Percentiles rank a stretch among this genome's conserved stretches.
Evolutionary conservation across 2,113 vertebrate species (phyloP).

Genomic region (Meles meles): DNA sequence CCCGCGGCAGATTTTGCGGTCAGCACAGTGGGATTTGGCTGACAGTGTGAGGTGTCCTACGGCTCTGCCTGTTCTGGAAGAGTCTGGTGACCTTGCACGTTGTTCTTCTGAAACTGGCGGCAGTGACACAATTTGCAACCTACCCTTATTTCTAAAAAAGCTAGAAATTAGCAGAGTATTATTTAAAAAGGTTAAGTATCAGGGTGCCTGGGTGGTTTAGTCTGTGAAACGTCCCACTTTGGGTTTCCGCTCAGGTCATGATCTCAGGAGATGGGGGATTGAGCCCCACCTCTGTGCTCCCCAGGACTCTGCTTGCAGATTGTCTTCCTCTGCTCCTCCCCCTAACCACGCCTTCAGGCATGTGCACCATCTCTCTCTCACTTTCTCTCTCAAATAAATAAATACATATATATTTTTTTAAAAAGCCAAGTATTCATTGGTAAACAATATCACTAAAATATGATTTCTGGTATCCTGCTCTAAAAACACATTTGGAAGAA

Average conservation of each 20-base stretch:
- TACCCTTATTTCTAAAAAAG: not conserved
- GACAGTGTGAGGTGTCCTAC: too few species aligned
- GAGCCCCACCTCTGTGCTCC: not conserved
- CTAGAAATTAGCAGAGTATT: not conserved
- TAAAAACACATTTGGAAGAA: not conserved
- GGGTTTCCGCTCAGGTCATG: not conserved
- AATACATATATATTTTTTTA: not conserved
- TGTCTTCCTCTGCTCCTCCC: not conserved
- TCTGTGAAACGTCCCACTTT: not conserved
- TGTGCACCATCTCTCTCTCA: not conserved
- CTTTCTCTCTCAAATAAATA: not conserved
- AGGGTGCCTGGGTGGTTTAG: not conserved
- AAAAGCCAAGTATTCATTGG: not conserved
- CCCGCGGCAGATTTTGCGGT: fast-evolving
- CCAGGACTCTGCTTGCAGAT: not conserved
- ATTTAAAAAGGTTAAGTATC: not conserved
- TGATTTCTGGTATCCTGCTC: not conserved
- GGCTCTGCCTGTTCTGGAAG: not conserved
- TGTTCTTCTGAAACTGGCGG: fast-evolving
- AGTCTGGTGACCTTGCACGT: too few species aligned
- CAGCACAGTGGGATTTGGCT: not conserved
- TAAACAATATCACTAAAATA: not conserved
- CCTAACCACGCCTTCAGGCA: not conserved
- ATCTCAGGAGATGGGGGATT: fast-evolving
- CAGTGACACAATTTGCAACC: not conserved